Evolutionary conservation across 2,797 vertebrate species (phyloP).

Genomic region (Paratrypauchen microcephalus): DNA sequence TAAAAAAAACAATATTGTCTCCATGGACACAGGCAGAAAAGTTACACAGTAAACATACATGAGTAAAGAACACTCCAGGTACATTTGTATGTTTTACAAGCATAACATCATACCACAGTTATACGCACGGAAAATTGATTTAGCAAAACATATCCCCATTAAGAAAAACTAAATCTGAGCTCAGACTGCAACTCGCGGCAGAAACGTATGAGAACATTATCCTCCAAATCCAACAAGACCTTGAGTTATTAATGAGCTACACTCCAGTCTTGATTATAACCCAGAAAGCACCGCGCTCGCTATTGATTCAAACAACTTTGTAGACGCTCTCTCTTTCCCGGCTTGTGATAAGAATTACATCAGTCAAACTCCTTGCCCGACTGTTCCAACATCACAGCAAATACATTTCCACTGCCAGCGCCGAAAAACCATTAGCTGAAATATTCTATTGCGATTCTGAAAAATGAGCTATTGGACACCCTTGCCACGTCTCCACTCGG

Average conservation of each 20-base stretch:
- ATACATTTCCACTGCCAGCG: not conserved
- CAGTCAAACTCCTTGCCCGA: not conserved
- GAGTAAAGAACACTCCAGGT: too few relatives aligned
- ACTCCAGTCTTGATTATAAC: constrained; percentile 8
- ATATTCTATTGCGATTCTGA: not conserved
- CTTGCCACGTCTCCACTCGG: not conserved
- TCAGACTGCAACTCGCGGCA: not conserved
- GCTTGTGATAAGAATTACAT: constrained; percentile 12
- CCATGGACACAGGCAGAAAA: too few relatives aligned
- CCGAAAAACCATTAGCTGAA: not conserved
- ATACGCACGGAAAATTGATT: not conserved
- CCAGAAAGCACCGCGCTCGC: constrained; percentile 1
- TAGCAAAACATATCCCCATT: not conserved
- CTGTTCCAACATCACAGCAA: constrained; percentile 7
- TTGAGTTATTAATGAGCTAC: constrained; percentile 3
- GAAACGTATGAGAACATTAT: not conserved
- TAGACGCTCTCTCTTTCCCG: not conserved
- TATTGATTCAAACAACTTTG: not conserved
- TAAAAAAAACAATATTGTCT: too few relatives aligned
- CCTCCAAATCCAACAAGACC: not conserved
- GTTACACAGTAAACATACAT: too few relatives aligned
- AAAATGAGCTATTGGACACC: not conserved
- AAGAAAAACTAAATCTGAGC: not conserved
- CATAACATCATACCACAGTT: not conserved
- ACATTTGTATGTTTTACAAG: too few relatives aligned